Percentiles rank a stretch among this genome's conserved stretches.
phyloP scores from a whole-genome alignment of 2,797 vertebrate species.

The Synaphobranchus kaupii region DNA sequence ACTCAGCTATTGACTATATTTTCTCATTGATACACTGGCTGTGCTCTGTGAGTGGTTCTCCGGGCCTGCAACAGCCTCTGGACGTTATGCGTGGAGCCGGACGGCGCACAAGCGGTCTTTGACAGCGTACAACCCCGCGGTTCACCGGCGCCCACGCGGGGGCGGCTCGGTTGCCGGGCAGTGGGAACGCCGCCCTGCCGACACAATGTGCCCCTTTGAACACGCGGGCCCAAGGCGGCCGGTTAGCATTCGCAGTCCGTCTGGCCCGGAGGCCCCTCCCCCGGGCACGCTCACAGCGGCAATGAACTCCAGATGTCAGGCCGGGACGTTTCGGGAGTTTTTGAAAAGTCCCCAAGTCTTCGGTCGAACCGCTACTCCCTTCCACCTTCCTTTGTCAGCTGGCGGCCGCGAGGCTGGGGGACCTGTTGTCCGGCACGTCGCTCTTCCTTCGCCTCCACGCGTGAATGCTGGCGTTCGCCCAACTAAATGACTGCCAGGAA shows the following conservation, averaged over 20 bases:
- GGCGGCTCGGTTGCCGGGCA: not conserved
- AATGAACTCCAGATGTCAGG: not conserved
- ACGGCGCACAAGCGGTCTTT: not conserved
- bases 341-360: not conserved
- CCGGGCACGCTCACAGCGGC: not conserved
- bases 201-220: conserved; percentile 25
- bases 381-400: not conserved
- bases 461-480: not conserved
- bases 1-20: not conserved
- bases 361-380: not conserved
- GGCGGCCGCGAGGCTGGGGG: not conserved
- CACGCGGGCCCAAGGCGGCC: not conserved
- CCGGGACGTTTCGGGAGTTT: not conserved
- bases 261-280: not conserved
- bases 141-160: not conserved
- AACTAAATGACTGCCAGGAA: not conserved
- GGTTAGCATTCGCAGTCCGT: not conserved
- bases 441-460: not conserved
- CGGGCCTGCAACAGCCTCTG: not conserved
- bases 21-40: not conserved
- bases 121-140: not conserved
- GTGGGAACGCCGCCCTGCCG: not conserved
- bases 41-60: not conserved
- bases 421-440: not conserved
- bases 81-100: not conserved